These are phyloP conservation scores for Fregetta grallaria DNA, from an alignment of 2,113 vertebrate species.

Conservation along the genomic window DNA sequence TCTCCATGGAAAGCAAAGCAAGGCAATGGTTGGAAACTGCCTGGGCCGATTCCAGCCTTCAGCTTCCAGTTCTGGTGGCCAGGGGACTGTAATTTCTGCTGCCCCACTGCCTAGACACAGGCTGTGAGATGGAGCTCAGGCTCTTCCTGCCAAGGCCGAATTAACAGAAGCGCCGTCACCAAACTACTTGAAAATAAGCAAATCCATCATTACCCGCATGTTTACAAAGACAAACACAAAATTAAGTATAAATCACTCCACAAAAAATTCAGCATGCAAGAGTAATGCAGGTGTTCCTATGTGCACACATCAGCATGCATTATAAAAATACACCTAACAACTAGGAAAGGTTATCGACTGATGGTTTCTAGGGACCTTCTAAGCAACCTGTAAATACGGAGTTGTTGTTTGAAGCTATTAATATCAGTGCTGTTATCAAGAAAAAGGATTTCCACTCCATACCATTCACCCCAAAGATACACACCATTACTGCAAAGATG, in stretches of 20 bases:
- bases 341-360: neutral
- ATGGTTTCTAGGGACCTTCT: neutral
- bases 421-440: neutral
- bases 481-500: neutral
- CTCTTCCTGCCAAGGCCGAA: neutral
- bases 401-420: neutral
- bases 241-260: neutral
- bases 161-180: fast-evolving
- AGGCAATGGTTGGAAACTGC: neutral
- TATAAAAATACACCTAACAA: neutral
- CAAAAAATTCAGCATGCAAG: neutral
- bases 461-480: neutral
- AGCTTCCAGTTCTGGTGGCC: neutral
- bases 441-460: neutral
- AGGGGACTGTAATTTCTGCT: neutral
- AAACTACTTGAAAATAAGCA: neutral
- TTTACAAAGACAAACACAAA: neutral
- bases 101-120: neutral
- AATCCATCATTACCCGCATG: neutral
- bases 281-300: neutral
- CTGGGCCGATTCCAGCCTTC: neutral
- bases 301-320: neutral
- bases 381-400: neutral
- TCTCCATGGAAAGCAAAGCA: neutral
- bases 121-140: neutral